A percentile compares a stretch with the other conserved stretches of the same genome.
Conservation (phyloP, 2,113 vertebrate genomes). For the Sinocyclocheilus anophthalmus region DNA sequence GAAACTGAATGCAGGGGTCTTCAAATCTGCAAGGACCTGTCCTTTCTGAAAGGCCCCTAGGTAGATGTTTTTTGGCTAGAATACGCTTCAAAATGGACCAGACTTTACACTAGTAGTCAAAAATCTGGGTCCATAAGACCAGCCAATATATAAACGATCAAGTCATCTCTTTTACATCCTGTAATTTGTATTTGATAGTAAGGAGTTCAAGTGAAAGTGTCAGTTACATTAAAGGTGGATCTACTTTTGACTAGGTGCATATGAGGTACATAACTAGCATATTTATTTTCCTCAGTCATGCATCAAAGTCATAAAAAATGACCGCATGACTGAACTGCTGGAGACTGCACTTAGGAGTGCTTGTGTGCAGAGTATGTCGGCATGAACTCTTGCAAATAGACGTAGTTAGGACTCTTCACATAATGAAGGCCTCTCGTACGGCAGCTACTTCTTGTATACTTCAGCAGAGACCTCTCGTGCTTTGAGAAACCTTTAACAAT, state of each 20-base stretch:
- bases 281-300: not conserved
- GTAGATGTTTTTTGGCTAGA: not conserved
- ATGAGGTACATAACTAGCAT: not conserved
- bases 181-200: not conserved
- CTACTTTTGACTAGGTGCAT: not conserved
- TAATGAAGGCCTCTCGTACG: not conserved
- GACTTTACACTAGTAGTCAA: not conserved
- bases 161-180: not conserved
- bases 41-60: not conserved
- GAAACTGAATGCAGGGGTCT: not conserved
- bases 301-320: not conserved
- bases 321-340: not conserved
- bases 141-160: not conserved
- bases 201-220: not conserved
- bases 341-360: not conserved
- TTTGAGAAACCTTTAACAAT: not conserved
- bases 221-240: not conserved
- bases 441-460: not conserved
- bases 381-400: conserved; percentile 4
- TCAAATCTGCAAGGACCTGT: not conserved
- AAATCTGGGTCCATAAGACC: not conserved
- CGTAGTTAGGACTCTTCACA: not conserved
- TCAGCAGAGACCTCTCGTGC: not conserved
- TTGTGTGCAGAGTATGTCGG: conserved; percentile 6
- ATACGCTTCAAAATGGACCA: not conserved